Evolutionary conservation across 2,113 vertebrate genomes (phyloP).

Genomic region (Cyanoliseus patagonus): DNA sequence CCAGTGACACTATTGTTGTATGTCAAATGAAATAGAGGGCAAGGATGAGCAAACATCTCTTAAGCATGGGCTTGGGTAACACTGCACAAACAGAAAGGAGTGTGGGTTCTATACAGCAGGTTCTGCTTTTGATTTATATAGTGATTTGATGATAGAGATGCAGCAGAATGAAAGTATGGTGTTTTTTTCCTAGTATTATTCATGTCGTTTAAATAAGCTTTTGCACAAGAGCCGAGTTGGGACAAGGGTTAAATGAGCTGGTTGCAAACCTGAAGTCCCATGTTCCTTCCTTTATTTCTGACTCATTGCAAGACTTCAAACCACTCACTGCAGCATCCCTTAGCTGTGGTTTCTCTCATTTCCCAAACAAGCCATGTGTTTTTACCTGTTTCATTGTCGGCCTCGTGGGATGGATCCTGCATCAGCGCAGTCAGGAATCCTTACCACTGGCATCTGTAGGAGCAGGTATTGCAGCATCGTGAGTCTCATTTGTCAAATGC

Average conservation of each 20-base stretch:
- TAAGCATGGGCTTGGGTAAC: neutral
- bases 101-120: fast-evolving
- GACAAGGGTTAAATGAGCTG: neutral
- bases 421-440: neutral
- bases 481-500: neutral
- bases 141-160: neutral
- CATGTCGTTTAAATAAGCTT: neutral
- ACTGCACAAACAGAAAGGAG: neutral
- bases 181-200: neutral
- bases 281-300: neutral
- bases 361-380: neutral
- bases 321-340: neutral
- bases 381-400: neutral
- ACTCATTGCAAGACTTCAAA: neutral
- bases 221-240: neutral
- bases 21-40: neutral
- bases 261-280: neutral
- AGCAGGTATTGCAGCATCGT: neutral
- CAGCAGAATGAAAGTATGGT: neutral
- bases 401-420: neutral
- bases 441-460: neutral
- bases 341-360: neutral
- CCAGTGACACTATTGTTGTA: neutral
- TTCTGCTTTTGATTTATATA: neutral
- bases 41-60: neutral